These are phyloP conservation scores for Nowickia ferox DNA, from an alignment of 2,888 invertebrate genomes.

Conservation along the genomic window DNA sequence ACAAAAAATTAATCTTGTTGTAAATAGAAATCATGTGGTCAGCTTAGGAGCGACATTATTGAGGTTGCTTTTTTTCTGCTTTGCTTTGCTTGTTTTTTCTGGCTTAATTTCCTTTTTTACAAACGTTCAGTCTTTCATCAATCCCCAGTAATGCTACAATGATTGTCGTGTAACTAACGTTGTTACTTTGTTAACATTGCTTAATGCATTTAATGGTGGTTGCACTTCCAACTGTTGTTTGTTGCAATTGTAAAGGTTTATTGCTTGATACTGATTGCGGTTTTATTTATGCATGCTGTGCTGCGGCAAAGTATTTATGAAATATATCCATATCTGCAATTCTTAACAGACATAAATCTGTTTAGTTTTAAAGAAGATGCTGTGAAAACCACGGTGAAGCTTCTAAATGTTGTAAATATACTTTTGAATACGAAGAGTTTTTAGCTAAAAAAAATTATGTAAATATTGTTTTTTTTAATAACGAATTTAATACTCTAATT, in stretches of 20 bases:
- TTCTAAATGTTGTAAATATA: background rate
- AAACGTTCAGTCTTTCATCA: slow-evolving; percentile 14
- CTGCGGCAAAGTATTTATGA: slow-evolving; percentile 8
- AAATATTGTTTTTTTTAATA: background rate
- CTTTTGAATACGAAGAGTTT: too few relatives aligned
- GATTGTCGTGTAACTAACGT: slow-evolving; percentile 58
- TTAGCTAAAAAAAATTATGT: too few relatives aligned
- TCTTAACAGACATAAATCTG: background rate
- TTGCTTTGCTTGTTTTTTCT: background rate
- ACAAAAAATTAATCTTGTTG: slow-evolving; percentile 49
- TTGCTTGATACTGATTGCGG: slow-evolving; percentile 43
- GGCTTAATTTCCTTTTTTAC: slow-evolving; percentile 9
- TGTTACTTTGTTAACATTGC: slow-evolving; percentile 42
- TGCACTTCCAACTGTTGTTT: slow-evolving; percentile 16
- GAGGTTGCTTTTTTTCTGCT: slow-evolving; percentile 27
- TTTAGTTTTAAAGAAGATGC: too few relatives aligned
- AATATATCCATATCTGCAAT: background rate
- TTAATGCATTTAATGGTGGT: slow-evolving; percentile 49
- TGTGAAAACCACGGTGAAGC: too few relatives aligned
- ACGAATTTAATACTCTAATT: background rate
- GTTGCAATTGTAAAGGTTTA: slow-evolving; percentile 17
- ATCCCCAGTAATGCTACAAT: slow-evolving; percentile 33
- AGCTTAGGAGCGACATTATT: slow-evolving; percentile 67
- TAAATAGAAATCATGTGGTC: slow-evolving; percentile 72
- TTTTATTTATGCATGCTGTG: slow-evolving; percentile 26